Conservation (phyloP, 2,113 vertebrate genomes). For the Lycocorax pyrrhopterus region DNA sequence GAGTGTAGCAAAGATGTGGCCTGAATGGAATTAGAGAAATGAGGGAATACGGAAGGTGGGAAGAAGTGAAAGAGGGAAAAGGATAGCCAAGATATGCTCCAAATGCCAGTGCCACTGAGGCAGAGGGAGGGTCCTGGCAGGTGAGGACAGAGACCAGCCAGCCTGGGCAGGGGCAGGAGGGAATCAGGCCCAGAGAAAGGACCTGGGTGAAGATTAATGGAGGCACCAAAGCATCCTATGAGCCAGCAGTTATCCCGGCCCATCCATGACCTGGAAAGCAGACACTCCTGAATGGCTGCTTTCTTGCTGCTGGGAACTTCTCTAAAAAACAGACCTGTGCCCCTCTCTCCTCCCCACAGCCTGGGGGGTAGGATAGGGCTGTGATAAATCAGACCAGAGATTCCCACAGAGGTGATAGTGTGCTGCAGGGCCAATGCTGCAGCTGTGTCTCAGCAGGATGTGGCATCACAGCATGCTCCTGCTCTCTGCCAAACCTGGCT, state of each 20-base stretch:
- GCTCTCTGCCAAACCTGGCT: not conserved
- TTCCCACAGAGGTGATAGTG: rapidly evolving
- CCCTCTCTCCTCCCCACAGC: not conserved
- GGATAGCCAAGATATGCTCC: not conserved
- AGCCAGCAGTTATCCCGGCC: not conserved
- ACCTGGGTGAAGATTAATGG: not conserved
- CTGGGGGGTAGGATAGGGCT: not conserved
- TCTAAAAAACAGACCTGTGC: not conserved
- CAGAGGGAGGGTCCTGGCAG: not conserved
- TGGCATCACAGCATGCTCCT: not conserved
- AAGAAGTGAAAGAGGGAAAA: not conserved
- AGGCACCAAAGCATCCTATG: not conserved
- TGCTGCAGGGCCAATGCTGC: not conserved
- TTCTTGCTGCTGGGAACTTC: rapidly evolving
- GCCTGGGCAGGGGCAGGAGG: not conserved
- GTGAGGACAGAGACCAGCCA: not conserved
- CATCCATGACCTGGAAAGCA: not conserved
- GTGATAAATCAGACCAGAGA: not conserved
- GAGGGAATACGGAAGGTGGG: not conserved
- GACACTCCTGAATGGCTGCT: not conserved
- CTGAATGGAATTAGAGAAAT: not conserved
- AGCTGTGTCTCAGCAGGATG: not conserved
- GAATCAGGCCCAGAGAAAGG: not conserved
- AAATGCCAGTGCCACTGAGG: not conserved
- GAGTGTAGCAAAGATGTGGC: not conserved